phyloP scores from a whole-genome alignment of 2,113 vertebrate species.

The Lethenteron reissneri region DNA sequence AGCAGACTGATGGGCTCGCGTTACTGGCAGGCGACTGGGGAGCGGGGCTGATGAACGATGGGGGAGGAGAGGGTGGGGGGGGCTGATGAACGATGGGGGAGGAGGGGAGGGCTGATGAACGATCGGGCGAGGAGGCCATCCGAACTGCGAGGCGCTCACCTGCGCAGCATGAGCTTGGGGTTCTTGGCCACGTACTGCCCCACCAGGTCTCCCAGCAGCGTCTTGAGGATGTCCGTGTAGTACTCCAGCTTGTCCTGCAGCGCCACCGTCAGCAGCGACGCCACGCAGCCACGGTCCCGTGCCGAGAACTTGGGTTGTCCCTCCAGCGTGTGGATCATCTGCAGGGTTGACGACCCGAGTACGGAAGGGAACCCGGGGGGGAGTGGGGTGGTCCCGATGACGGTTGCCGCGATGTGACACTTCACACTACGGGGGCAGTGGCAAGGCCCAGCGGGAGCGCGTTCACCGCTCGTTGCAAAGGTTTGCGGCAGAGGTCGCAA shows the following conservation, averaged over 20 bases:
- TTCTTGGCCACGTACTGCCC: slow-evolving; percentile 95
- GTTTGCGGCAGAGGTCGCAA: too few relatives aligned
- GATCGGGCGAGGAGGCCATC: background rate
- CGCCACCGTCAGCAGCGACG: slow-evolving; percentile 66
- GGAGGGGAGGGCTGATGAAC: background rate
- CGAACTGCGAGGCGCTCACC: slow-evolving; percentile 22
- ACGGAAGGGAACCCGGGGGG: too few relatives aligned
- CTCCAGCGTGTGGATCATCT: slow-evolving; percentile 94
- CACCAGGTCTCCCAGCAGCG: slow-evolving; percentile 68
- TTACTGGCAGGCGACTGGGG: too few relatives aligned
- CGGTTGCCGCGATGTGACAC: background rate
- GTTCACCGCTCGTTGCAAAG: too few relatives aligned
- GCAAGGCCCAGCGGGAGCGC: too few relatives aligned
- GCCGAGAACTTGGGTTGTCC: slow-evolving; percentile 83
- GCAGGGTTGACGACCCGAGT: background rate
- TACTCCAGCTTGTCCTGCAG: slow-evolving; percentile 88
- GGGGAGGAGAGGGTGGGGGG: too few relatives aligned
- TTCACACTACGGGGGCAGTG: too few relatives aligned
- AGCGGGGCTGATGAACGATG: too few relatives aligned
- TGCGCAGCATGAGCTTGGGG: slow-evolving; percentile 85
- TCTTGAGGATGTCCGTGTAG: slow-evolving; percentile 92
- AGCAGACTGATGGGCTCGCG: too few relatives aligned
- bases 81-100: too few relatives aligned
- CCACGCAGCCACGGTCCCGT: slow-evolving; percentile 70
- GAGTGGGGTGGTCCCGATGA: background rate